Base-by-base conservation (phyloP, 2,888 invertebrate species). In the Eurois occulta region DNA sequence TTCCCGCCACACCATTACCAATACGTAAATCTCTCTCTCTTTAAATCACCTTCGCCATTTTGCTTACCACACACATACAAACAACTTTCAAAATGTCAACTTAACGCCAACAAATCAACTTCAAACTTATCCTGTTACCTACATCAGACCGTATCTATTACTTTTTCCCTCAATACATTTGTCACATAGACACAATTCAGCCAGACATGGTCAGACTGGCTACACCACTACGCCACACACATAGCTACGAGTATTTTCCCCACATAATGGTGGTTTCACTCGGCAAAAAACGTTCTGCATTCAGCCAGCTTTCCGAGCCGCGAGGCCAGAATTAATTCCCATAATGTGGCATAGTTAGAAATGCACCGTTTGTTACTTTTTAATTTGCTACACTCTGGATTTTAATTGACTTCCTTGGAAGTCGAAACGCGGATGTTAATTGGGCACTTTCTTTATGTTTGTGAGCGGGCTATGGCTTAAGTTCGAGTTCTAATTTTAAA, bases 241-340 rank as follows among this genome's bases (percentile, higher is more conserved):
- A 81, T 89, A 77, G 75, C 65, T 86, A 91, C 90, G 86, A 90
- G 91, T 90, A 92, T 92, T 93, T 91, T 89, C 89, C 81, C 90
- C 84, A 72, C 89, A 91, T 92, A 92, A 92, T 91, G 90, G 85
- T 89, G 88, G 87, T 92, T 91, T 92, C 93, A 88, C 92, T 89
- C 83, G 64, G 89, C 89, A 93, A 92, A 92, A 93, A 92, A 87
- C 86, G 75, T 86, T 84, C 81, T 87, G 73, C 84, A 89, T 90
- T 90, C 88, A 87, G 80, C 78, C 88, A 87, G 89, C 90, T 90
- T 90, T 88, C 90, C 86, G 88, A 86, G 89, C 86, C 79, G 86
- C 86, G 83, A 87, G 83, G 81, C 81, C 86, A 87, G 87, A 87
- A 90, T 91, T 89, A 88, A 91, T 88, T 85, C 87, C 64, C 84